Evolutionary conservation across 2,797 vertebrate genomes (phyloP).

Genomic region (Pogoniulus pusillus): DNA sequence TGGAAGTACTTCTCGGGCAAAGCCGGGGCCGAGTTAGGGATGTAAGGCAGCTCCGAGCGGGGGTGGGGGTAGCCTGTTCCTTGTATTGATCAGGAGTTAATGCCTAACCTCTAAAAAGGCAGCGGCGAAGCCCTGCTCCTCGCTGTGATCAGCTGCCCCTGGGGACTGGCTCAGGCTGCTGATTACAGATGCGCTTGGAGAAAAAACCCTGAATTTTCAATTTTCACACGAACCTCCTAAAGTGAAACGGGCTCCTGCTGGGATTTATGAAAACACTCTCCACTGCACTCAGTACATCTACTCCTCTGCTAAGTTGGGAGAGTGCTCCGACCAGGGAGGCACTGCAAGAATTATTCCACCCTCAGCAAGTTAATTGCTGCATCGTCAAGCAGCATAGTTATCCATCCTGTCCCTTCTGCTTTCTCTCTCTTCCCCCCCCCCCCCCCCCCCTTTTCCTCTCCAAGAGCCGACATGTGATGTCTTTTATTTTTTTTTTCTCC

Average conservation of each 20-base stretch:
- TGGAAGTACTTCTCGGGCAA: constrained; percentile 26
- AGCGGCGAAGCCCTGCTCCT: constrained; percentile 45
- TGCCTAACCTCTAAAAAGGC: constrained; percentile 70
- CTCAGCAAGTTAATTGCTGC: constrained; percentile 69
- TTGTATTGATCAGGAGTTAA: constrained; percentile 74
- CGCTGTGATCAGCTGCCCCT: constrained; percentile 60
- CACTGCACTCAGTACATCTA: constrained; percentile 50
- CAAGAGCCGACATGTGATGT: constrained; percentile 45
- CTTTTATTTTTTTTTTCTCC: constrained; percentile 51
- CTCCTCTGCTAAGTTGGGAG: constrained; percentile 46
- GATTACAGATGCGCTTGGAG: constrained; percentile 61
- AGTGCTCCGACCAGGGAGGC: neutral
- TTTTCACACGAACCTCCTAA: constrained; percentile 69
- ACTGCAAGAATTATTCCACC: constrained; percentile 62
- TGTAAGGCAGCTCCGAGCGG: constrained; percentile 23
- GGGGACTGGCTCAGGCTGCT: constrained; percentile 55
- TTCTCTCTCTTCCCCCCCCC: neutral
- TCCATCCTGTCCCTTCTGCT: constrained; percentile 61
- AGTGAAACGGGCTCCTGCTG: constrained; percentile 41
- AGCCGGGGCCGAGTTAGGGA: constrained; percentile 44
- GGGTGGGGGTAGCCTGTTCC: constrained; percentile 19
- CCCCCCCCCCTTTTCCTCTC: neutral
- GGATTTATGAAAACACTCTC: constrained; percentile 69
- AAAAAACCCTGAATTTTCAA: constrained; percentile 70
- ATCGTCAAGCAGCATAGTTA: constrained; percentile 50